Conservation (phyloP, 2,888 invertebrate species). For the Pristionchus exspectatus region DNA sequence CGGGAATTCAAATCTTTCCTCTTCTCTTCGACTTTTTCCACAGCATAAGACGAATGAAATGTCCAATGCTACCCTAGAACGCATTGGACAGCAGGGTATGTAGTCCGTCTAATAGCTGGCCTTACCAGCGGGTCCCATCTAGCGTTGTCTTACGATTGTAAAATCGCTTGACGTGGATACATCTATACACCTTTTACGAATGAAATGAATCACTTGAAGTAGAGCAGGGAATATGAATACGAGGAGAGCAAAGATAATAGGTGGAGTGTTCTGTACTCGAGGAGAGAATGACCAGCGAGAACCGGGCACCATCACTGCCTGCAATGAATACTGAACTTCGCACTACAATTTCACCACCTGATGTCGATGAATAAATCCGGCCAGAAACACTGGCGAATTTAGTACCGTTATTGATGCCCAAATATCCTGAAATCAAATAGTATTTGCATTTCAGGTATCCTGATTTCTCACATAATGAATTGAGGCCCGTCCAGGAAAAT, state of each 20-base stretch:
- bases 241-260: background rate
- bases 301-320: background rate
- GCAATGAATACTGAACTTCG: background rate
- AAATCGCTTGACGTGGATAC: no score
- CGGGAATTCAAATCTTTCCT: no score
- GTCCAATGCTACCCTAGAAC: no score
- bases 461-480: background rate
- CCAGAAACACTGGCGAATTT: background rate
- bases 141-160: no score
- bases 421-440: background rate
- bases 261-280: background rate
- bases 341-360: no score
- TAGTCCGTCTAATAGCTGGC: no score
- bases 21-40: no score
- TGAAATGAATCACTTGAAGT: background rate
- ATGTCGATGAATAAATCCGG: background rate
- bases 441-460: background rate
- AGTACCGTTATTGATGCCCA: background rate
- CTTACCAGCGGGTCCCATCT: no score
- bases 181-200: no score
- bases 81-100: no score
- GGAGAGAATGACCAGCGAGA: background rate
- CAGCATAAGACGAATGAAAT: no score
- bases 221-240: background rate
- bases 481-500: background rate